Base-by-base conservation (phyloP, 2,797 vertebrate genomes). In the Merluccius polli region DNA sequence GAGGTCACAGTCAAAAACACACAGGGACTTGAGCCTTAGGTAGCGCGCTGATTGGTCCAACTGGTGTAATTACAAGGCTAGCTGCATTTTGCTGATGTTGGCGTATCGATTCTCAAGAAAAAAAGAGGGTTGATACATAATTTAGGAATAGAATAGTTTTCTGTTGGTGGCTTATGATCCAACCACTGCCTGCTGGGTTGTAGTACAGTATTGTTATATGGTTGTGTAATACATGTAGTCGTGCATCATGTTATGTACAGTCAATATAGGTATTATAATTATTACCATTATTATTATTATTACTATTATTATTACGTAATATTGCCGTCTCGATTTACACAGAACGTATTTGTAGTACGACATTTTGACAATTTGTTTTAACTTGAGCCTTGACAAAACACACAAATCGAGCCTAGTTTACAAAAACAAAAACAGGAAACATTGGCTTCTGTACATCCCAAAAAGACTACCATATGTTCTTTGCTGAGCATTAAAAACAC, bases 1-100 rank as follows among this genome's bases (percentile, higher is more conserved):
- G 82, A 73, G 7, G 78, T 82, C 11, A 79, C 9, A 73, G 24
- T 71, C 80, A 38, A 80, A 29, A 11, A 80, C 13, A 80, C 80
- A 7, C 1, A 13, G 30, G 8, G 35, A 1, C 29, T 31, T 69
- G 1, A 65, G 59, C 59, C 10, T 65, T 12, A 27, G 24, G 59
- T 65, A 27, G 59, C 24, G 10, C 11, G 24, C 59, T 6, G 59
- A n/a, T 27, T 2, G n/a, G 59, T 65, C 59, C 59, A 24, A 65
- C 59, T 12, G 24, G 59, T 65, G 59, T 27, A 2, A 27, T 65
- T 27, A 65, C n/a, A 27, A 8, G 10, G 52, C 52, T 59, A 7
- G 59, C 24, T 27, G n/a, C n/a, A 10, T 65, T 65, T 65, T 9
- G 9, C 59, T 27, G 24, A 27, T 65, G n/a, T 27, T 48, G 27